These are phyloP conservation scores for Epinotia bilunana DNA, from an alignment of 2,888 invertebrate species.

Conservation along the genomic window DNA sequence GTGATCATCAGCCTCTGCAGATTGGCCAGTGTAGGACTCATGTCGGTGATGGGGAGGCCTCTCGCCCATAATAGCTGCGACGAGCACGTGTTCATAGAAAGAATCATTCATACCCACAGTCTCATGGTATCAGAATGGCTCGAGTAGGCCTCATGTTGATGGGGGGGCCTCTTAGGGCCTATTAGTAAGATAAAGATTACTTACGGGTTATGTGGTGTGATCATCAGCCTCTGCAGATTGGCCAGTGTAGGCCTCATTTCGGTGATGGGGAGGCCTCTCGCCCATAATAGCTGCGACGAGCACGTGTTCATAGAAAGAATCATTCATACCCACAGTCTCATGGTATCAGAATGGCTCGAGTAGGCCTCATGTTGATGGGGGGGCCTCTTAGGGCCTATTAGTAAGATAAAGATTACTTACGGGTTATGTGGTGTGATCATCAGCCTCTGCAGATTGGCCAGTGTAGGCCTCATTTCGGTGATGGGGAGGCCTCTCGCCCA, in stretches of 20 bases:
- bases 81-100: neutral
- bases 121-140: no score
- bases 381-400: no score
- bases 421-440: constrained; percentile 65
- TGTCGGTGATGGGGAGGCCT: constrained; percentile 88
- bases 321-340: no score
- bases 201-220: constrained; percentile 50
- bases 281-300: constrained; percentile 90
- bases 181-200: no score
- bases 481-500: constrained; percentile 90
- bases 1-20: no score
- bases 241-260: constrained; percentile 90
- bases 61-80: constrained; percentile 92
- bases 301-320: neutral
- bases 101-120: no score
- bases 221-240: no score
- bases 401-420: constrained; percentile 58
- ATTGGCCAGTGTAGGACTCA: constrained; percentile 87
- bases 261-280: constrained; percentile 88
- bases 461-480: constrained; percentile 89
- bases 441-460: constrained; percentile 88
- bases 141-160: no score
- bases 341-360: no score
- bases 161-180: no score
- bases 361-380: no score